Evolutionary conservation across 2,797 vertebrate species (phyloP), one percentile per base, ranked within the genome.

Genomic region (Malacoraja senta): DNA sequence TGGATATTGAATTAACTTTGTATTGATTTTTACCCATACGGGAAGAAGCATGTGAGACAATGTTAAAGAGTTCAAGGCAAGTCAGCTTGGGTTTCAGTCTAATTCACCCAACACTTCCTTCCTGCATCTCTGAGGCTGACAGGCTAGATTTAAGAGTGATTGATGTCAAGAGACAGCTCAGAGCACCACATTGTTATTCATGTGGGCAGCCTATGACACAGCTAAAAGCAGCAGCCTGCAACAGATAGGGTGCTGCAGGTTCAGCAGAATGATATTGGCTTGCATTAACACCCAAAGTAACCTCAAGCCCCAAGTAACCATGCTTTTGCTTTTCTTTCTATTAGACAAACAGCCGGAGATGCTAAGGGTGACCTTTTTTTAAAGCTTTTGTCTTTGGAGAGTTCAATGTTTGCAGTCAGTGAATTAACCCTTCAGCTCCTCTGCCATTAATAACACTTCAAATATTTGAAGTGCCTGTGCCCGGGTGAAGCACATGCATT

Each of bases 101-200:
- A 92, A 92, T 92, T 92, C 90, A 76, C 72, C 90, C 71, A 76
- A 44, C 90, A 92, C 90, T 92, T 92, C 90, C 90, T 92, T 92
- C 90, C 90, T 92, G 35, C 90, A 74, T 88, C 84, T 68, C 84
- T 92, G 90, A 76, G 90, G 1, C 68, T 44, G 90, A 72, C 72
- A 76, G 90, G 90, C 21, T 74, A 92, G 61, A 88, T 88, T 88
- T 68, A 88, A 88, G 63, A 68, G 90, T 92, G 90, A 92, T 92
- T 92, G 90, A 92, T 92, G 90, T 92, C 90, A 92, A 71, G 90
- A 92, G 90, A 92, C 90, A 92, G 90, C 90, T 58, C 71, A 72
- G 72, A 72, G 44, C 68, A 92, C 29, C 90, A 72, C 24, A 76
- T 92, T 71, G 15, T 88, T 88, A 92, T 92, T 74, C 90, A 92